Evolutionary conservation across 2,888 invertebrate genomes (phyloP).

Genomic region (Empis stercorea): DNA sequence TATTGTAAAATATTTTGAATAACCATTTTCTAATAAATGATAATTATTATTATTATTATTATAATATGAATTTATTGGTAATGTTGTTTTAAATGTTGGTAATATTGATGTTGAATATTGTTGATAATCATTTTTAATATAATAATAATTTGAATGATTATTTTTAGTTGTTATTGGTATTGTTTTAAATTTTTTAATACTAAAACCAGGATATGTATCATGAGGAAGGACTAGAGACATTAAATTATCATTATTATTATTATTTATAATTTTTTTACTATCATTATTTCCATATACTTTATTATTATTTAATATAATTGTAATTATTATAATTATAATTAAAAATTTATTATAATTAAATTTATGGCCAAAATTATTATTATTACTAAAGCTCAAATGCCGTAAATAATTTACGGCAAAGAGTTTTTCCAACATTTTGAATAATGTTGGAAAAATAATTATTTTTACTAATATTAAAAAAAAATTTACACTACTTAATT

Average conservation of each 20-base stretch:
- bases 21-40: constrained; percentile 63
- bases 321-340: too few relatives aligned
- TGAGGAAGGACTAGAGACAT: constrained; percentile 59
- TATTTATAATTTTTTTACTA: too few relatives aligned
- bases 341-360: background rate
- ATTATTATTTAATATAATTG: too few relatives aligned
- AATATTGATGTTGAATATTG: too few relatives aligned
- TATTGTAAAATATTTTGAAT: constrained; percentile 74
- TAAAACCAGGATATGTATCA: constrained; percentile 81
- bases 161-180: constrained; percentile 17
- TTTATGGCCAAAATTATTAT: background rate
- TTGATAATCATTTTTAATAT: too few relatives aligned
- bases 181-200: constrained; percentile 64
- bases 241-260: constrained; percentile 18
- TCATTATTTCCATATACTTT: too few relatives aligned
- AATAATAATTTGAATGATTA: too few relatives aligned
- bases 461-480: too few relatives aligned
- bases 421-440: too few relatives aligned
- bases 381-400: background rate
- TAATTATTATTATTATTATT: constrained; percentile 44
- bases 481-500: too few relatives aligned
- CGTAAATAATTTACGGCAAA: too few relatives aligned
- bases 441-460: too few relatives aligned
- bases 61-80: constrained; percentile 24
- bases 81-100: constrained; percentile 19